A percentile compares a stretch with the other conserved stretches of the same genome.
Conservation (phyloP, 2,113 vertebrate species). For the Hippoglossus stenolepis region DNA sequence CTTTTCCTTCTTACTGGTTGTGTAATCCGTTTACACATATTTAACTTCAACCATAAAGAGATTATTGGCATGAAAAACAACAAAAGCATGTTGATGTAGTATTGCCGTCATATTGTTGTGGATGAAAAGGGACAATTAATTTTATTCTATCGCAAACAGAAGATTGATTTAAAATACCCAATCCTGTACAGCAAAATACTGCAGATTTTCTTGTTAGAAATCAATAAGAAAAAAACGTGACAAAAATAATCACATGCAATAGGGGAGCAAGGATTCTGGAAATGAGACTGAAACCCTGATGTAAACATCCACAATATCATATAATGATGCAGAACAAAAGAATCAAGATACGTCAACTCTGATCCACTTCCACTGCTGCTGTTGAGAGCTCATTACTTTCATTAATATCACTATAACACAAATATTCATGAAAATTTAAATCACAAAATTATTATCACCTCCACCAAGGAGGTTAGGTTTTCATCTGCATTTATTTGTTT, state of each 20-base stretch:
- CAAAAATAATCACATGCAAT: neutral
- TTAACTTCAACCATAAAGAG: conserved; percentile 56
- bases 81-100: conserved; percentile 6
- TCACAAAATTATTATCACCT: neutral
- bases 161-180: neutral
- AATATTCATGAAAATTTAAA: neutral
- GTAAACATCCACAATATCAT: neutral
- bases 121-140: neutral
- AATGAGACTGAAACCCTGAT: neutral
- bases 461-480: no score
- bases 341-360: no score
- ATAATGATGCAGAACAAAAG: no score
- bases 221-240: neutral
- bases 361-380: neutral
- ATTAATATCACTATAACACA: neutral
- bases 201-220: neutral
- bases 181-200: neutral
- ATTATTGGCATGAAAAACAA: conserved; percentile 56
- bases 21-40: conserved; percentile 57
- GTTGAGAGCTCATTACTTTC: neutral
- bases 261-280: no score
- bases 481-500: no score
- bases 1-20: conserved; percentile 12
- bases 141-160: neutral
- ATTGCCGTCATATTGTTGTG: conserved; percentile 15